Percentiles rank a stretch among this genome's conserved stretches.
Conservation (phyloP, 2,113 vertebrate species). For the Myiagra hebetior region DNA sequence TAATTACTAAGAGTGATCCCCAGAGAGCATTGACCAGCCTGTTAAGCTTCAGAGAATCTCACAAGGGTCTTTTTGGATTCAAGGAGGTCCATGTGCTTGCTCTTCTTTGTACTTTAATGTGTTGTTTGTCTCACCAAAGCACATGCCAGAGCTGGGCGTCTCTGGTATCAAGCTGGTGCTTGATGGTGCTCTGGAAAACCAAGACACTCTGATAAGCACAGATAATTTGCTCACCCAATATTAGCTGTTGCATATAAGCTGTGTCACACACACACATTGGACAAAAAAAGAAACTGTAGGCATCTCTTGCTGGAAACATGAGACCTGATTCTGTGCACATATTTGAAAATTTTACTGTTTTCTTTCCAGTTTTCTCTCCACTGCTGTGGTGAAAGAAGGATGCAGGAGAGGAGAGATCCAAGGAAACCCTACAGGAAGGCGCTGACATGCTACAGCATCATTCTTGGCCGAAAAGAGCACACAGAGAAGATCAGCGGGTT, state of each 20-base stretch:
- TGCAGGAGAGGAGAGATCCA: slow-evolving; percentile 51
- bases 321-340: background rate
- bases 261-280: background rate
- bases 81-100: background rate
- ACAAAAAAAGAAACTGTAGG: background rate
- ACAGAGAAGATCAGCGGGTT: slow-evolving; percentile 10
- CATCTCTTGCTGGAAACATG: background rate
- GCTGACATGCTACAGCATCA: slow-evolving; percentile 43
- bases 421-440: slow-evolving; percentile 24
- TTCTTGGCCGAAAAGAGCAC: slow-evolving; percentile 39
- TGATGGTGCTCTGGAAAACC: background rate
- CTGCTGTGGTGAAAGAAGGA: background rate
- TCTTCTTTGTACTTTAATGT: background rate
- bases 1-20: background rate
- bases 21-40: background rate
- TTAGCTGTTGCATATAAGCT: background rate
- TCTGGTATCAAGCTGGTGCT: background rate
- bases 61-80: background rate
- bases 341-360: background rate
- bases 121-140: background rate
- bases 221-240: background rate
- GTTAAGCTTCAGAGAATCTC: background rate
- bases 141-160: background rate
- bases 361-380: background rate
- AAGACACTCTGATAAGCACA: background rate